These are phyloP conservation scores for Cheirogaleus major DNA, from an alignment of 2,797 vertebrate species.

Conservation along the genomic window DNA sequence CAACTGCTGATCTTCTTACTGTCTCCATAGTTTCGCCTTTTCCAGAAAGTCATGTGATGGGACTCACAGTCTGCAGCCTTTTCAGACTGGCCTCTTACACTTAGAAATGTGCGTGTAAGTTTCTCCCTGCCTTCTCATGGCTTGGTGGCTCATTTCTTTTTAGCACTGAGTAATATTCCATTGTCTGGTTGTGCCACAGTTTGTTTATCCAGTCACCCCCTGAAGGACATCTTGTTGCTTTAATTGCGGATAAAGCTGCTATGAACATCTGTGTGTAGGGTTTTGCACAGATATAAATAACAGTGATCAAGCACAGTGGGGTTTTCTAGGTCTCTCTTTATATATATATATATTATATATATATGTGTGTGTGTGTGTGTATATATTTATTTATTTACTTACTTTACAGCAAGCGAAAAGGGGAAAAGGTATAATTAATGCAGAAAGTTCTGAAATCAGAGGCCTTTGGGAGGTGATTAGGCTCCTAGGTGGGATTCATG, in stretches of 20 bases:
- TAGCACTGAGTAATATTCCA: not conserved
- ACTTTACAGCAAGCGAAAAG: too few species aligned
- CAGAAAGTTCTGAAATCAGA: not conserved
- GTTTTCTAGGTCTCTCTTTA: not conserved
- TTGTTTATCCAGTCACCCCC: not conserved
- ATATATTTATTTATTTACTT: too few species aligned
- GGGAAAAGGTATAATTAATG: not conserved
- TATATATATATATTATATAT: too few species aligned
- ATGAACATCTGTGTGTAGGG: rapidly evolving
- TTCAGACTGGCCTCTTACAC: not conserved
- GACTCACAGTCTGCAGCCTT: rapidly evolving
- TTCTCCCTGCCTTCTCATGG: not conserved
- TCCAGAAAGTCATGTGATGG: not conserved
- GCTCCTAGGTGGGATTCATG: too few species aligned
- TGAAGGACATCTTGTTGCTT: not conserved
- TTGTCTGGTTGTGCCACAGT: rapidly evolving
- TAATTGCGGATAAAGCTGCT: not conserved
- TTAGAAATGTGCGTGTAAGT: rapidly evolving
- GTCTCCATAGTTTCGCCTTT: not conserved
- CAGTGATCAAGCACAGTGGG: too few species aligned
- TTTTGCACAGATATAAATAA: not conserved
- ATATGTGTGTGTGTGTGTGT: too few species aligned
- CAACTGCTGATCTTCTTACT: not conserved
- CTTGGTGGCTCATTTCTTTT: too few species aligned
- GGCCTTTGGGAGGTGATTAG: not conserved